phyloP scores from a whole-genome alignment of 2,797 vertebrate species.

The Peromyscus nudipes region DNA sequence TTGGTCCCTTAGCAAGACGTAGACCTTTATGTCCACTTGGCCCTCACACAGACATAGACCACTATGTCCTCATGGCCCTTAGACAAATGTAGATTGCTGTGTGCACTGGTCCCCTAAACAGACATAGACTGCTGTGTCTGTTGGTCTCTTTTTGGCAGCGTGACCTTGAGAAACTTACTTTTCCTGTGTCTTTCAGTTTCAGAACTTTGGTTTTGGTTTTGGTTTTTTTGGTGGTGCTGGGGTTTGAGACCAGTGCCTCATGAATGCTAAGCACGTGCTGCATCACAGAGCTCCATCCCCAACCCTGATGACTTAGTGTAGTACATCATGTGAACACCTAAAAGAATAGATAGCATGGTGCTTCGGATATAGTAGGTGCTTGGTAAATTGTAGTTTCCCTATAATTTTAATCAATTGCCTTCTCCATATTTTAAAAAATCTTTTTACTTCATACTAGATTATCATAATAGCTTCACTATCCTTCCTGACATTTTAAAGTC shows the following conservation, averaged over 20 bases:
- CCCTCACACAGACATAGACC: not conserved
- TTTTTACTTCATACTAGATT: slow-evolving; percentile 4
- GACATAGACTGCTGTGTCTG: not conserved
- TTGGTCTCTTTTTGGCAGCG: not conserved
- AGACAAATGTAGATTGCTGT: not conserved
- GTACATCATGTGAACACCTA: slow-evolving; percentile 5
- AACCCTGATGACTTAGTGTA: not conserved
- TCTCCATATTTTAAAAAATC: slow-evolving; percentile 22
- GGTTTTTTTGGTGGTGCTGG: not conserved
- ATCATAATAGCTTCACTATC: not conserved
- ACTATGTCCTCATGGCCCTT: not conserved
- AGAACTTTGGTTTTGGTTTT: not conserved
- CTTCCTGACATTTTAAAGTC: slow-evolving; percentile 40
- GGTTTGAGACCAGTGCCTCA: not conserved
- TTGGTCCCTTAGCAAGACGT: not conserved
- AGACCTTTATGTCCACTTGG: not conserved
- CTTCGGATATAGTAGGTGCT: not conserved
- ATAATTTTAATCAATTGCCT: not conserved
- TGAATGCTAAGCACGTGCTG: not conserved
- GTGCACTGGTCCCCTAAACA: not conserved
- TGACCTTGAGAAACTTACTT: not conserved
- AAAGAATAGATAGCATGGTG: not conserved
- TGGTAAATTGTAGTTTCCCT: not conserved
- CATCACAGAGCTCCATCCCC: not conserved
- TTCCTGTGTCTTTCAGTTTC: slow-evolving; percentile 6